Base-by-base conservation (phyloP, 2,113 vertebrate species). In the Apeltes quadracus region DNA sequence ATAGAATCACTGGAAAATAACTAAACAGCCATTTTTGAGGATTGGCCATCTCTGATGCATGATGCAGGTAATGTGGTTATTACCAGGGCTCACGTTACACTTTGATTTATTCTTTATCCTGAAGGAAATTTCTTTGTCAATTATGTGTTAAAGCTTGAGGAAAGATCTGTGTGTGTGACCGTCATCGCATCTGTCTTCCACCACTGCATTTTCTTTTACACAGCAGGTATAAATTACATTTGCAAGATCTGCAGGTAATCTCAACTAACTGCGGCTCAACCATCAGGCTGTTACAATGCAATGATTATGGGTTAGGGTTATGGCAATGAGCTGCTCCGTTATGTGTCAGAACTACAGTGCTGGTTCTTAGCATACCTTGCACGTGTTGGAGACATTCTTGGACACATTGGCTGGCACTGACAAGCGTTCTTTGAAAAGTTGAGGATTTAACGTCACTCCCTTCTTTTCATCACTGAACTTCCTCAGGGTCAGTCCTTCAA, bases 381-480 rank as follows among this genome's bases (percentile, higher is more conserved):
- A 29, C 0, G 23, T 16, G 44, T 38, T 51, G 34, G 44, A 61
- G 46, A 53, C 59, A 62, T 72, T 62, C 18, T 18, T 54, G 58
- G 59, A 43, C 25, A 44, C 55, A 72, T 36, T 72, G 46, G 59
- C 63, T n/a, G n/a, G 63, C 27, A 8, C 20, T 34, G 50, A 34
- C 39, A 23, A 61, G 50, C 62, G 27, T 2, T 43, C 38, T 50
- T 25, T 55, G 15, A 73, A 27, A 46, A 25, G 46, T 56, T 63
- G 39, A 51, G 12, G 1, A 29, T 29, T 61, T 61, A 41, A 36
- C 7, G 5, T 25, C 15, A 25, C 11, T 9, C 22, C 27, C 41
- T 8, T 69, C 22, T 5, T 43, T 12, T 41, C 23, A 11, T 67
- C 14, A 15, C n/a, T 54, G 12, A 36, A 25, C 25, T 43, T 59